Evolutionary conservation across 2,888 invertebrate genomes (phyloP), one percentile per base, ranked within the genome.

Genomic region (Meteorus cinctellus): DNA sequence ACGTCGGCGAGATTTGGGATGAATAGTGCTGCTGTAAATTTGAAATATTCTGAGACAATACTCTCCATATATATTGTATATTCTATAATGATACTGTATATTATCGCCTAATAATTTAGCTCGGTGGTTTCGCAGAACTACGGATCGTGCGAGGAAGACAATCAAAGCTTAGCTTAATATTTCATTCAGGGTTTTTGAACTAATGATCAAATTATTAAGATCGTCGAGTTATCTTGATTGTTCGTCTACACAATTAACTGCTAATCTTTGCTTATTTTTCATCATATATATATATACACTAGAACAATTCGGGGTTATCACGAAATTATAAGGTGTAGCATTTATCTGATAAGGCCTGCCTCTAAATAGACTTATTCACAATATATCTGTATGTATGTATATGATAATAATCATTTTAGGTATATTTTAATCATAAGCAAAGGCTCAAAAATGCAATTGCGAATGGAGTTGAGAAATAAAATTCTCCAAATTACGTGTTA

Each of bases 371-470:
- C 31, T 62, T 29, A 29, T 62, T 3, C n/a, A 8, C 12, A 29
- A 14, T 27, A 31, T 16, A 62, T 29, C 27, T 29, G 8, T 62
- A n/a, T 31, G 8, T 62, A n/a, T 31, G 8, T 60, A 62, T 36
- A 34, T 75, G 12, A 29, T 12, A 14, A 63, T n/a, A 65, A 70
- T 34, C 14, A 59, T n/a, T 55, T 34, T 19, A 29, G 12, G 4
- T 48, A 60, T 34, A 24, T 8, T 31, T 6, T 2, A 29, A 8
- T 34, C 27, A 5, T 19, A 29, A 48, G 60, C 70, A 59, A 59
- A 75, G 62, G 66, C 29, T 62, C 5, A 4, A 62, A 27, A 62
- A 10, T 62, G 29, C 29, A 48, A 71, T 63, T 34, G n/a, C 24
- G 19, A 62, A 2, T 8, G 62, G 63, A 76, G 48, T 62, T 19